A percentile compares a stretch with the other conserved stretches of the same genome.
phyloP scores from a whole-genome alignment of 2,888 invertebrate genomes.

The Eledona agricola region DNA sequence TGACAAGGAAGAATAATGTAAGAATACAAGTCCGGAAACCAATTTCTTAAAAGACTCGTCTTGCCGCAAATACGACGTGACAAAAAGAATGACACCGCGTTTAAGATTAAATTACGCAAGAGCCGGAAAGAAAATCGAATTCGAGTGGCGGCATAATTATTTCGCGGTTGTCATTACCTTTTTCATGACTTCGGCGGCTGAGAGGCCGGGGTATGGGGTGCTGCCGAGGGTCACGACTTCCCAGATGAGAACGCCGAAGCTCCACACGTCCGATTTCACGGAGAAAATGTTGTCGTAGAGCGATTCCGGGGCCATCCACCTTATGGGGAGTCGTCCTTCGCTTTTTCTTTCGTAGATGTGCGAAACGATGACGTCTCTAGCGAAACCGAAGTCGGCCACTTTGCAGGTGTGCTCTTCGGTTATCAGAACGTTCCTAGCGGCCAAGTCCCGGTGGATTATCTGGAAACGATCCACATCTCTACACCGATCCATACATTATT shows the following conservation, averaged over 20 bases:
- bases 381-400: slow-evolving; percentile 94
- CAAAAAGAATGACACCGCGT: slow-evolving; percentile 8
- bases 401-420: slow-evolving; percentile 88
- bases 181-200: slow-evolving; percentile 90
- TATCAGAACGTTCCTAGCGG: slow-evolving; percentile 87
- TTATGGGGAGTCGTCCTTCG: slow-evolving; percentile 72
- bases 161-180: slow-evolving; percentile 76
- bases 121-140: slow-evolving; percentile 5
- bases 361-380: slow-evolving; percentile 87
- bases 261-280: slow-evolving; percentile 95
- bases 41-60: slow-evolving; percentile 16
- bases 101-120: slow-evolving; percentile 24
- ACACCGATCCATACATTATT: too few species aligned
- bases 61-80: slow-evolving; percentile 2
- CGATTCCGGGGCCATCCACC: slow-evolving; percentile 98
- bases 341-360: slow-evolving; percentile 89
- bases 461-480: too few species aligned
- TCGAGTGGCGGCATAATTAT: too few species aligned
- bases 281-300: slow-evolving; percentile 94
- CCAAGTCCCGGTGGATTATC: slow-evolving; percentile 91
- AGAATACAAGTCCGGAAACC: slow-evolving; percentile 7
- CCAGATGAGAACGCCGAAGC: slow-evolving; percentile 94
- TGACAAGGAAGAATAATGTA: slow-evolving; percentile 22
- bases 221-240: slow-evolving; percentile 95
- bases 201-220: slow-evolving; percentile 93